Conservation (phyloP, 2,888 invertebrate species). For the Sminthurides aquaticus region DNA sequence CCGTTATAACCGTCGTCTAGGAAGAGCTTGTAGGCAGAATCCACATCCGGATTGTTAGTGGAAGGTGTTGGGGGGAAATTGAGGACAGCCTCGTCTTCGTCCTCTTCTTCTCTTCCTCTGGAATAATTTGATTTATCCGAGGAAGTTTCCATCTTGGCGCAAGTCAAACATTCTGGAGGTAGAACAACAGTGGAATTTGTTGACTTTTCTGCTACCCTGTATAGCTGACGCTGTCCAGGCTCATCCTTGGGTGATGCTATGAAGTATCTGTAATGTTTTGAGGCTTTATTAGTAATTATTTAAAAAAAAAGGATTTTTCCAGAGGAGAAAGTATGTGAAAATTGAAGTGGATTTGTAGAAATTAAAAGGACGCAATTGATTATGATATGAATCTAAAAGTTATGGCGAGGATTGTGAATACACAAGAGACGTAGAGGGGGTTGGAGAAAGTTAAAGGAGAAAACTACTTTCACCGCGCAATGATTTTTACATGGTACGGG, state of each 20-base stretch:
- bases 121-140: not conserved
- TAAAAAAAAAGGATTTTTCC: no score
- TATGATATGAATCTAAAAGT: no score
- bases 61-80: not conserved
- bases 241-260: slow-evolving; percentile 69
- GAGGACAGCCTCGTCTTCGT: not conserved
- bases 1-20: not conserved
- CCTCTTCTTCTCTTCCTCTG: not conserved
- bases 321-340: no score
- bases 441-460: no score
- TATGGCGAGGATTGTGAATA: no score
- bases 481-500: no score
- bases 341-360: no score
- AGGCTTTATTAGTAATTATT: no score
- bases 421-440: no score
- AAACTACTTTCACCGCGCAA: no score
- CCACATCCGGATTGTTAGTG: not conserved
- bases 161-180: slow-evolving; percentile 49
- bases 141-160: slow-evolving; percentile 40
- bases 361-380: no score
- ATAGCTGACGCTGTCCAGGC: slow-evolving; percentile 74
- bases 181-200: slow-evolving; percentile 46
- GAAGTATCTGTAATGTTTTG: slow-evolving; percentile 71
- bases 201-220: slow-evolving; percentile 56
- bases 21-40: not conserved